These are phyloP conservation scores for Lucinisca nassula DNA, from an alignment of 2,888 invertebrate genomes.

Conservation along the genomic window DNA sequence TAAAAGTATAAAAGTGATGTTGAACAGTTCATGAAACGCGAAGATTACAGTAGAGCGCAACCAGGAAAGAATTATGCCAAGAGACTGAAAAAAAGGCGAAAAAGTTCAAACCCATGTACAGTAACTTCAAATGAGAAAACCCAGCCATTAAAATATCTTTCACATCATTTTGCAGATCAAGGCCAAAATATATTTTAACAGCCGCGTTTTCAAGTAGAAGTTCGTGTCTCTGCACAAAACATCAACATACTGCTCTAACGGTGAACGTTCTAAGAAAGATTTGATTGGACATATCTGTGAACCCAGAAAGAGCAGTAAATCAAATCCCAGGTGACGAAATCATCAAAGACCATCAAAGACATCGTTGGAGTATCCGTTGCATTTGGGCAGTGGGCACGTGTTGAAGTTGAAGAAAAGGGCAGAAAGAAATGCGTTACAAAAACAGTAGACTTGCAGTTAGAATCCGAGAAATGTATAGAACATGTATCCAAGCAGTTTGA, in stretches of 20 bases:
- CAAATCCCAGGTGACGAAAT: conserved; percentile 1
- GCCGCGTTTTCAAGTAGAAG: conserved; percentile 25
- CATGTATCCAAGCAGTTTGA: conserved; percentile 37
- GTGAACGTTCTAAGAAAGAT: conserved; percentile 30
- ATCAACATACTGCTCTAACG: conserved; percentile 54
- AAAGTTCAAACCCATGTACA: conserved; percentile 33
- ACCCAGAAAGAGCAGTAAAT: conserved; percentile 24
- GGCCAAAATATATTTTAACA: conserved; percentile 44
- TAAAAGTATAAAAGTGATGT: conserved; percentile 12
- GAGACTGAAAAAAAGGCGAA: conserved; percentile 17
- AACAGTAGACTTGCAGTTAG: conserved; percentile 21
- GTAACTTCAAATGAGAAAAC: conserved; percentile 53
- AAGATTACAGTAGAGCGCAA: conserved; percentile 45
- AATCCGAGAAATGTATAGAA: conserved; percentile 25
- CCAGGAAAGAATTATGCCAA: conserved; percentile 55
- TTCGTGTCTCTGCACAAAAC: conserved; percentile 53
- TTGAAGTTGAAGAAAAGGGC: conserved; percentile 46
- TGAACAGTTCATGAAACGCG: conserved; percentile 34
- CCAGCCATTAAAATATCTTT: conserved; percentile 44
- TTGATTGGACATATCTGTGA: conserved; percentile 25
- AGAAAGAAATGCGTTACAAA: conserved; percentile 44
- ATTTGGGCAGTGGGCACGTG: conserved; percentile 44
- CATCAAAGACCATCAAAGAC: not conserved
- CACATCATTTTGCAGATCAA: conserved; percentile 44
- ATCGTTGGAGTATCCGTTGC: conserved; percentile 18